phyloP scores from a whole-genome alignment of 1,140 invertebrate genomes.

The Medauroidea extradentata region DNA sequence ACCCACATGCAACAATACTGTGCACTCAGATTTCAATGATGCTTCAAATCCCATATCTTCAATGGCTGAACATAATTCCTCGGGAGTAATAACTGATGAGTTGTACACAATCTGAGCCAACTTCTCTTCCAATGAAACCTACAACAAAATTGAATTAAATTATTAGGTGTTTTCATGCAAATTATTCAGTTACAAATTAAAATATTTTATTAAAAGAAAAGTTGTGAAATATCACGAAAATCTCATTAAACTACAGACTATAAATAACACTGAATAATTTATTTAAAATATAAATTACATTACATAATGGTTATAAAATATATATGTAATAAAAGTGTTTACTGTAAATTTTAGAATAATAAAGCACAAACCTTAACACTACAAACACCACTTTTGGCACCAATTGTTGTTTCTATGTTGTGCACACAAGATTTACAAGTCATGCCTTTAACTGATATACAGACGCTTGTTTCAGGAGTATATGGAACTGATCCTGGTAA shows the following conservation, averaged over 20 bases:
- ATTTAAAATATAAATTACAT: no score
- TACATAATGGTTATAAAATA: not conserved
- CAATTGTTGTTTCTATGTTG: slow-evolving; percentile 49
- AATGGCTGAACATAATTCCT: slow-evolving; percentile 59
- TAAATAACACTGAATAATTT: no score
- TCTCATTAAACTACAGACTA: slow-evolving; percentile 4
- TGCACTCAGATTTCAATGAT: slow-evolving; percentile 31
- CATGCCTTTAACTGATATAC: slow-evolving; percentile 68
- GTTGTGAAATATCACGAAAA: slow-evolving; percentile 1
- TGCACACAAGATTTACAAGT: slow-evolving; percentile 78
- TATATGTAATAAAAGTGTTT: slow-evolving; percentile 13
- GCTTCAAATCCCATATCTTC: slow-evolving; percentile 78
- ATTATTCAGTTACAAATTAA: no score
- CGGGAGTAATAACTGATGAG: slow-evolving; percentile 47
- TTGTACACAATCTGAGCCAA: slow-evolving; percentile 64
- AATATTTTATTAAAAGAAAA: no score
- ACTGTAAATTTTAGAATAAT: not conserved
- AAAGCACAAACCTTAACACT: not conserved
- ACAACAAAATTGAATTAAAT: slow-evolving; percentile 36
- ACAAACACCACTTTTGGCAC: not conserved
- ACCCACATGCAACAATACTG: slow-evolving; percentile 52
- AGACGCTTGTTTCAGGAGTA: slow-evolving; percentile 1
- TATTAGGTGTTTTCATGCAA: no score
- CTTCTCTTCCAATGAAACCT: slow-evolving; percentile 60
- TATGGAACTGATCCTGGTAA: slow-evolving; percentile 27